Percentiles rank a stretch among this genome's conserved stretches.
Evolutionary conservation across 2,888 invertebrate species (phyloP).

Genomic region (Omphaloscelis lunosa): DNA sequence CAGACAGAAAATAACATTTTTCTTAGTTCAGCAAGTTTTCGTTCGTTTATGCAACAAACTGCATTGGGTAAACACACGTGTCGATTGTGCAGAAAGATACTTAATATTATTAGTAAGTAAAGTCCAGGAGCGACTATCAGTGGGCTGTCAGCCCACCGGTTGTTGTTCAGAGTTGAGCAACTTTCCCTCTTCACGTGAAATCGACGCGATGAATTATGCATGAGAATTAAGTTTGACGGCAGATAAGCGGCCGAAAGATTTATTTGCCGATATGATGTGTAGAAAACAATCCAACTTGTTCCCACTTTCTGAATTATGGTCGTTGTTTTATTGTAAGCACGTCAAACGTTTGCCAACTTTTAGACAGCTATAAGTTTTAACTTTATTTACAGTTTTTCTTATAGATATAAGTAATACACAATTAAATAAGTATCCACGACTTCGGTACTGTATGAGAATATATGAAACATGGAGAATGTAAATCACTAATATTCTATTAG

Average conservation of each 20-base stretch:
- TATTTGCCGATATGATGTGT: conserved; percentile 90
- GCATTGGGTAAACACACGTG: conserved; percentile 30
- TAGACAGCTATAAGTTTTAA: conserved; percentile 64
- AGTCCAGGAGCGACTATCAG: conserved; percentile 66
- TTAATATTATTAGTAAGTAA: conserved; percentile 39
- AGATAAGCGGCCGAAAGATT: conserved; percentile 89
- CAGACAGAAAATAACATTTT: conserved; percentile 15
- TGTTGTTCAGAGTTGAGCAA: conserved; percentile 77
- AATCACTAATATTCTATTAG: conserved; percentile 54
- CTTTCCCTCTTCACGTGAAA: conserved; percentile 84
- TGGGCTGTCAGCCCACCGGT: conserved; percentile 74
- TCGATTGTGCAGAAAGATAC: conserved; percentile 30
- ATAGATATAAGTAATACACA: conserved; percentile 15
- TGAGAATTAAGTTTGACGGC: conserved; percentile 90
- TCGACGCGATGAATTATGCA: conserved; percentile 89
- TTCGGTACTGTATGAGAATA: background rate
- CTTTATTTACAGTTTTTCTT: conserved; percentile 56
- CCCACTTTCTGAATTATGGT: conserved; percentile 87
- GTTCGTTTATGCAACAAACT: conserved; percentile 19
- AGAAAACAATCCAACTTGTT: conserved; percentile 90
- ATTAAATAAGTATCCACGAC: conserved; percentile 29
- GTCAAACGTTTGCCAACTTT: conserved; percentile 81
- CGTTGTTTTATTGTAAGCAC: conserved; percentile 87
- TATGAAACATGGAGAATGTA: conserved; percentile 10
- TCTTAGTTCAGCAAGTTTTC: conserved; percentile 12